These are phyloP conservation scores for Rhyacophila evoluta DNA, from an alignment of 2,888 invertebrate genomes.

Conservation along the genomic window DNA sequence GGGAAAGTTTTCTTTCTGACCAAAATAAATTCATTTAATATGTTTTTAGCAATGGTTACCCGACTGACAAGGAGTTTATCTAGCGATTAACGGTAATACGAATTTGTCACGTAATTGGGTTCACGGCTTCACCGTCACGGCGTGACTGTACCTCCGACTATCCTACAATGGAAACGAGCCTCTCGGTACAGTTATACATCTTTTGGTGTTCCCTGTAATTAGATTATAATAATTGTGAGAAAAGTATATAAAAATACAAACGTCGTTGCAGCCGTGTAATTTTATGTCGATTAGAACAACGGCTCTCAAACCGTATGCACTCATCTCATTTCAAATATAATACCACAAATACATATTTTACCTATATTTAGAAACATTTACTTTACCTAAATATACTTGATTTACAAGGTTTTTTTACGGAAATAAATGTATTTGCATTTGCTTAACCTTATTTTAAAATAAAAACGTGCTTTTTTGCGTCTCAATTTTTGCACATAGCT, in stretches of 20 bases:
- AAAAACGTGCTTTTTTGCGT: too few relatives aligned
- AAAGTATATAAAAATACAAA: conserved; percentile 46
- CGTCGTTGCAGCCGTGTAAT: conserved; percentile 48
- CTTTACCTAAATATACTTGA: too few relatives aligned
- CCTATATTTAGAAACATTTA: too few relatives aligned
- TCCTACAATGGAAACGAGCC: conserved; percentile 11
- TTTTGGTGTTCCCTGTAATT: conserved; percentile 52
- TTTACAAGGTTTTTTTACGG: too few relatives aligned
- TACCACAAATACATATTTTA: too few relatives aligned
- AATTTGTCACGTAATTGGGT: conserved; percentile 52
- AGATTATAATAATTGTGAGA: conserved; percentile 55
- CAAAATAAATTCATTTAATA: too few relatives aligned
- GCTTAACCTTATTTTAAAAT: too few relatives aligned
- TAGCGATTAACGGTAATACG: conserved; percentile 44
- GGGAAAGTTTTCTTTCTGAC: too few relatives aligned
- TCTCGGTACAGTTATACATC: conserved; percentile 36
- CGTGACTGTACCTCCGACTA: conserved; percentile 30
- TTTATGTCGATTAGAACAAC: conserved; percentile 53
- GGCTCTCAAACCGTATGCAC: background rate
- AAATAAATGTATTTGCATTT: too few relatives aligned
- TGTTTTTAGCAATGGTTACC: too few relatives aligned
- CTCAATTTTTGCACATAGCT: too few relatives aligned
- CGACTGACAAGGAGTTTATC: conserved; percentile 33
- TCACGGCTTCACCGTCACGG: conserved; percentile 35
- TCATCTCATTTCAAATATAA: too few relatives aligned